These are phyloP conservation scores for Phrynocephalus vlangalii DNA, from an alignment of 2,797 vertebrate species.

Conservation along the genomic window DNA sequence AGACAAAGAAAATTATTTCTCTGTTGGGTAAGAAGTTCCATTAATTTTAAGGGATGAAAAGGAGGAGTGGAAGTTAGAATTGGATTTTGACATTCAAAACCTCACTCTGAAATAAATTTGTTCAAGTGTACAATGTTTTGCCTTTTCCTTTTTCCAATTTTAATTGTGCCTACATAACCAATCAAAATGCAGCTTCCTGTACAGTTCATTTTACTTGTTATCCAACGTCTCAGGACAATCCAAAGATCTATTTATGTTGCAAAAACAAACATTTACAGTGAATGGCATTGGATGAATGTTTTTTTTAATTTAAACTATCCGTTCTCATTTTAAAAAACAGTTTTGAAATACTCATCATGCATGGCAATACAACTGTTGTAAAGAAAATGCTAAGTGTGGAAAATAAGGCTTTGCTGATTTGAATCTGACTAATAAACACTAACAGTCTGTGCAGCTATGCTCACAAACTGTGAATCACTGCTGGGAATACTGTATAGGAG, in stretches of 20 bases:
- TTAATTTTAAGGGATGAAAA: too few relatives aligned
- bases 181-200: background rate
- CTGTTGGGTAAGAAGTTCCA: too few relatives aligned
- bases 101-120: too few relatives aligned
- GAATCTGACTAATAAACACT: too few relatives aligned
- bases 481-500: background rate
- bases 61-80: too few relatives aligned
- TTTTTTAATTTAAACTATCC: background rate
- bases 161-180: too few relatives aligned
- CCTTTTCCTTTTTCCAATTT: too few relatives aligned
- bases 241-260: background rate
- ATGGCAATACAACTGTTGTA: background rate
- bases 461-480: background rate
- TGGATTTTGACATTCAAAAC: too few relatives aligned
- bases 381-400: background rate
- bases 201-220: background rate
- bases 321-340: background rate
- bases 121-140: too few relatives aligned
- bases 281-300: background rate
- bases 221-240: background rate
- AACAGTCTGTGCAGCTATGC: background rate
- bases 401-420: background rate
- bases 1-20: too few relatives aligned
- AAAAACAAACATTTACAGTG: background rate
- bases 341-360: background rate